Evolutionary conservation across 2,797 vertebrate species (phyloP), one percentile per base, ranked within the genome.

Genomic region (Gymnoscopelus braueri): DNA sequence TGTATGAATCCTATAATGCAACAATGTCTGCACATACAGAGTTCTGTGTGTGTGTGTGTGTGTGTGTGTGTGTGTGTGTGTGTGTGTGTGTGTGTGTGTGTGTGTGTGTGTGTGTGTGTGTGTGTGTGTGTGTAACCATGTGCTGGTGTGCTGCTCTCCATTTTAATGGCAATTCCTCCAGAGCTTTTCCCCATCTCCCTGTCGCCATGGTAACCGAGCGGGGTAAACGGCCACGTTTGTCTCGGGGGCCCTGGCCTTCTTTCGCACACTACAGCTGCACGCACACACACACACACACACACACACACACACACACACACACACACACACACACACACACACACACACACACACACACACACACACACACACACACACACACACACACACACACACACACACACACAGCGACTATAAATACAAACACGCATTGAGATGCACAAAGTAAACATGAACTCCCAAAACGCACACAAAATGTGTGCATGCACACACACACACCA

Each of bases 231-330:
- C 85, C 90, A 91, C 72, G 54, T 89, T 88, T 85, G 87, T 93
- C 94, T 93, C 89, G 75, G 78, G 91, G 89, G 93, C 90, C 90
- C 84, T 91, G 89, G 93, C 93, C 93, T 92, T 93, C 90, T 94
- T 92, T 88, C 82, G 78, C 85, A 60, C 84, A 81, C 81, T 88
- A 88, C 88, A 90, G 84, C 85, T 88, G 87, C 67, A 4, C 75
- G 63, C 75, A 62, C 73, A 65, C 70, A 58, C 19, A n/a, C 69
- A 69, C 51, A 39, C 23, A 59, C 11, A 47, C 4, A 65, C 63
- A 19, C 50, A 50, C 53, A 49, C 24, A 47, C 48, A 39, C 24
- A 35, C 61, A 65, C 23, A n/a, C 13, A 61, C 55, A 68, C 57
- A 65, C 53, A 65, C 67, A 71, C 73, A 71, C 71, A 60, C 67